A percentile compares a stretch with the other conserved stretches of the same genome.
These are phyloP conservation scores for Ophioninae sp. DNA, from an alignment of 2,888 invertebrate species.

Conservation along the genomic window DNA sequence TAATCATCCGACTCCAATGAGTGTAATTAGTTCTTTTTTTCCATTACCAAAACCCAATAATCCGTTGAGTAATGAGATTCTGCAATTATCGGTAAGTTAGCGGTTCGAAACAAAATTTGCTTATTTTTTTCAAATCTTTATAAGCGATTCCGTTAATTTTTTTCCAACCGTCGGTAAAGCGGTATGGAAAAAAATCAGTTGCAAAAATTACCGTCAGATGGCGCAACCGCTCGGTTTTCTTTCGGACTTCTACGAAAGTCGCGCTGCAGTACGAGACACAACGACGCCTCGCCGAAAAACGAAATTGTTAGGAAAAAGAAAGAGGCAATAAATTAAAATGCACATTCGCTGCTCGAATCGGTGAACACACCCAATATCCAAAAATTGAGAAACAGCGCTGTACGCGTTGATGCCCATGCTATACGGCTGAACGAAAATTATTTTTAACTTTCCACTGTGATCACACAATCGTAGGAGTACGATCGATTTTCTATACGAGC, in stretches of 20 bases:
- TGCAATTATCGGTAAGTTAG: too few species aligned
- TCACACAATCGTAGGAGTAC: background rate
- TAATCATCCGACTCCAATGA: too few species aligned
- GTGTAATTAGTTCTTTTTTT: too few species aligned
- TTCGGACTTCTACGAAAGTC: background rate
- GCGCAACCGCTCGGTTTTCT: background rate
- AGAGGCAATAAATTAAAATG: background rate
- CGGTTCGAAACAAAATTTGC: too few species aligned
- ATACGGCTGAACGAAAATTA: background rate
- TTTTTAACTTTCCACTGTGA: background rate
- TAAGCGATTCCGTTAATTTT: background rate
- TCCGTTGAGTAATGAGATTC: too few species aligned
- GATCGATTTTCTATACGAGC: background rate
- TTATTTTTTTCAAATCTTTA: too few species aligned
- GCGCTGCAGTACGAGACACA: background rate
- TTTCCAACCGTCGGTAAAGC: background rate
- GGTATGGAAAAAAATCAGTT: background rate
- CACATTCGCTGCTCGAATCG: background rate
- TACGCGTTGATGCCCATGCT: background rate
- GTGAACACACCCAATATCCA: background rate
- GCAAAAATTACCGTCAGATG: background rate
- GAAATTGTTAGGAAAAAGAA: background rate
- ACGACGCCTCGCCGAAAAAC: background rate
- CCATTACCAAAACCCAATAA: too few species aligned
- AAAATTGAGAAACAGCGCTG: background rate